Percentiles rank a stretch among this genome's conserved stretches.
Conservation (phyloP, 2,797 vertebrate species). For the Poeciliopsis presidionis region DNA sequence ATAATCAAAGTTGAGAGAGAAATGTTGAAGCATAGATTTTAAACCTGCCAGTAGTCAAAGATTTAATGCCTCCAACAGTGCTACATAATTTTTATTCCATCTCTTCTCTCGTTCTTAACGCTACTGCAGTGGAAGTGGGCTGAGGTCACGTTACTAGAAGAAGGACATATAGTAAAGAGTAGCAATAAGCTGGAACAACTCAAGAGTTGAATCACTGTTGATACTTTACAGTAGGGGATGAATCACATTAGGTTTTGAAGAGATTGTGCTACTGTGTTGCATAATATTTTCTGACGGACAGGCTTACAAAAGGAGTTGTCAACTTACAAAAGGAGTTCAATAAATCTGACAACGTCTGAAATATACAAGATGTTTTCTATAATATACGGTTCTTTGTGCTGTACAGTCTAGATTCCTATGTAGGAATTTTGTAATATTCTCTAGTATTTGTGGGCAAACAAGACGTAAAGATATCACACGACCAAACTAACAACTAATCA, state of each 20-base stretch:
- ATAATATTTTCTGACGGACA: slow-evolving; percentile 42
- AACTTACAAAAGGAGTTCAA: not conserved
- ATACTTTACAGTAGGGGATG: slow-evolving; percentile 54
- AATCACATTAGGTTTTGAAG: slow-evolving; percentile 56
- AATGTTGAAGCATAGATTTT: slow-evolving; percentile 19
- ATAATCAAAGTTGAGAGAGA: slow-evolving; percentile 32
- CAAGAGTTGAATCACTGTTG: slow-evolving; percentile 61
- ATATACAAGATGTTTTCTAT: not conserved
- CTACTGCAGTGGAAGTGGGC: slow-evolving; percentile 35
- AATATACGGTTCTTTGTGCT: not conserved
- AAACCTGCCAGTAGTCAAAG: slow-evolving; percentile 38
- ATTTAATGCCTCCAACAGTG: slow-evolving; percentile 18
- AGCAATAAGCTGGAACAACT: slow-evolving; percentile 43
- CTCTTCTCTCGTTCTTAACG: slow-evolving; percentile 22
- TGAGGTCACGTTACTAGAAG: slow-evolving; percentile 39
- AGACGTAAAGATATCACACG: not conserved
- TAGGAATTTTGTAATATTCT: not conserved
- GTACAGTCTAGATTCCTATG: not conserved
- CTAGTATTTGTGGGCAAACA: not conserved
- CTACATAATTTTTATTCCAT: slow-evolving; percentile 15
- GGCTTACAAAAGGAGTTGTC: slow-evolving; percentile 33
- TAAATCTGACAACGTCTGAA: not conserved
- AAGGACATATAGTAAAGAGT: slow-evolving; percentile 42
- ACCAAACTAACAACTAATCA: not conserved
- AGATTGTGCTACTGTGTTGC: slow-evolving; percentile 32